A percentile compares a stretch with the other conserved stretches of the same genome.
phyloP scores from a whole-genome alignment of 2,113 vertebrate species.

The Microcebus ravelobensis region DNA sequence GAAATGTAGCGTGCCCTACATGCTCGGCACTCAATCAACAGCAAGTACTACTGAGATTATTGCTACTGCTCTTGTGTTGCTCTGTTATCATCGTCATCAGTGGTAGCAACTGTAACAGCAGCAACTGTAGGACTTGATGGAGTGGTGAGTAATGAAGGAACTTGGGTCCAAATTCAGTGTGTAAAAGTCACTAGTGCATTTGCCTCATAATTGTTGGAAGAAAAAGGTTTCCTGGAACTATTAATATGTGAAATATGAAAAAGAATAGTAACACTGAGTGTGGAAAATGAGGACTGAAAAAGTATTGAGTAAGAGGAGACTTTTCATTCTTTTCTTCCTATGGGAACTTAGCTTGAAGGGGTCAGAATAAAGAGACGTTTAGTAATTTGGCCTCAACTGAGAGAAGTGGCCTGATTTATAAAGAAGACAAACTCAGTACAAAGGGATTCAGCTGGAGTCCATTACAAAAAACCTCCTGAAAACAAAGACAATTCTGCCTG shows the following conservation, averaged over 20 bases:
- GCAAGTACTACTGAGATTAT: fast-evolving
- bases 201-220: neutral
- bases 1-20: neutral
- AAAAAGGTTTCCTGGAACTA: neutral
- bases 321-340: neutral
- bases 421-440: neutral
- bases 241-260: neutral
- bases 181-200: neutral
- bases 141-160: neutral
- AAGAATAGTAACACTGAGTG: neutral
- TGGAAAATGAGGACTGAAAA: neutral
- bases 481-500: neutral
- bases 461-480: neutral
- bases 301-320: neutral
- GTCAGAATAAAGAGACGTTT: neutral
- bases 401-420: neutral
- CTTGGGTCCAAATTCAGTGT: neutral
- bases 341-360: neutral
- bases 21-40: neutral
- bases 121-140: neutral
- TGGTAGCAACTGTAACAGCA: neutral
- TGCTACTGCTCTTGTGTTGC: neutral
- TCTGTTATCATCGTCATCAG: neutral
- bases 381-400: neutral
- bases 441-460: neutral